Conservation (phyloP, 2,888 invertebrate genomes). For the Steinernema carpocapsae region DNA sequence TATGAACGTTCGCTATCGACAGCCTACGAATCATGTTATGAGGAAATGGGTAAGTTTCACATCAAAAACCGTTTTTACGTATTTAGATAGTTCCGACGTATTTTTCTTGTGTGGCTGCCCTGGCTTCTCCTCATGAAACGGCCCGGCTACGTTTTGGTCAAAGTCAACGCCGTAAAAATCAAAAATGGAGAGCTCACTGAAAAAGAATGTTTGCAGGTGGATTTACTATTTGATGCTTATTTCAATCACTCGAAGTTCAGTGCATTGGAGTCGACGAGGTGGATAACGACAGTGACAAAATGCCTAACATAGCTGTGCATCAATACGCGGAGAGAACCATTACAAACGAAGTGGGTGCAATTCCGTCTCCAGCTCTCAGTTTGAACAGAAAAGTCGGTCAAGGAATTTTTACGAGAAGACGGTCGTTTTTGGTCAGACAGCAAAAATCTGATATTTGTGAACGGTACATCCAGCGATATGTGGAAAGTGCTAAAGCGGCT, state of each 20-base stretch:
- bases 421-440: not conserved
- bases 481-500: not conserved
- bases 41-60: conserved; percentile 41
- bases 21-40: conserved; percentile 58
- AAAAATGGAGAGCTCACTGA: conserved; percentile 39
- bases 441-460: conserved; percentile 15
- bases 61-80: conserved; percentile 15
- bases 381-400: conserved; percentile 59
- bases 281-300: conserved; percentile 34
- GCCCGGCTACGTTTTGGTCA: conserved; percentile 45
- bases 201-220: conserved; percentile 38
- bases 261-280: conserved; percentile 39
- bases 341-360: conserved; percentile 23
- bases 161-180: conserved; percentile 41
- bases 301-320: conserved; percentile 34
- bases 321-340: not conserved
- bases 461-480: conserved; percentile 4
- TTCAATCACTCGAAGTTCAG: not conserved
- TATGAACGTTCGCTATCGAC: conserved; percentile 59
- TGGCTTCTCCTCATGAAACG: conserved; percentile 60
- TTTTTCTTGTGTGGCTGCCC: conserved; percentile 62
- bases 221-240: not conserved
- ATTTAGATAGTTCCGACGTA: conserved; percentile 51
- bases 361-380: conserved; percentile 53
- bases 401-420: conserved; percentile 52